Conservation (phyloP, 2,113 vertebrate genomes). For the Lepus europaeus region DNA sequence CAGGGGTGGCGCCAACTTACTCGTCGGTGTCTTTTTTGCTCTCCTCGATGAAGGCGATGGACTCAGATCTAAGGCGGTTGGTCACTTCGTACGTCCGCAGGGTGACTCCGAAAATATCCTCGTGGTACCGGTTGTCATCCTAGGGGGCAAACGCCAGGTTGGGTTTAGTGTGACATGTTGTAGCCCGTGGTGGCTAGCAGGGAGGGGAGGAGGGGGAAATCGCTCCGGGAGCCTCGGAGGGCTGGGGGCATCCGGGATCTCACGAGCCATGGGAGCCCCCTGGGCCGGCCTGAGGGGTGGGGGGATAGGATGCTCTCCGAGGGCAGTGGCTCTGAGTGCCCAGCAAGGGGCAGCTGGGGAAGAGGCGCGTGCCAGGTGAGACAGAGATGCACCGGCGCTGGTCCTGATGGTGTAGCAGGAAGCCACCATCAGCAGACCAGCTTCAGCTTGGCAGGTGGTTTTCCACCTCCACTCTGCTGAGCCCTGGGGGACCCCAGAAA, state of each 20-base stretch:
- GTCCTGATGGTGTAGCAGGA: background rate
- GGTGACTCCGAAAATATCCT: conserved; percentile 99
- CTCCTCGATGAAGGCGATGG: conserved; percentile 98
- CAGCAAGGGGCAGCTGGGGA: background rate
- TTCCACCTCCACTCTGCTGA: background rate
- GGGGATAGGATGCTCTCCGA: background rate
- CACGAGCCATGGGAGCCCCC: background rate
- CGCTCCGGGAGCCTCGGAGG: no score
- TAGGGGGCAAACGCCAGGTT: conserved; percentile 73
- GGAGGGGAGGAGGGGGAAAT: background rate
- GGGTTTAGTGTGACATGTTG: background rate
- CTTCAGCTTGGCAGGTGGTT: no score
- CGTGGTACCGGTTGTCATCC: conserved; percentile 98
- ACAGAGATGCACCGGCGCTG: fast-evolving
- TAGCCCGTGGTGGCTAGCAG: background rate
- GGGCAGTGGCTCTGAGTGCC: background rate
- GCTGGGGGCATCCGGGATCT: background rate
- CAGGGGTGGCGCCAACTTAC: conserved; percentile 86
- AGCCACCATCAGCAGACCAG: background rate
- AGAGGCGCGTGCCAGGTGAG: fast-evolving
- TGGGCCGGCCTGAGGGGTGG: background rate
- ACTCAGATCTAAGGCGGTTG: conserved; percentile 98
- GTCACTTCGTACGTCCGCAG: conserved; percentile 98
- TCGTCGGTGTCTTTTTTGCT: conserved; percentile 98
- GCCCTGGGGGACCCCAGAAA: background rate